Conservation (phyloP, 1,140 invertebrate genomes). For the Lordiphosa clarofinis region DNA sequence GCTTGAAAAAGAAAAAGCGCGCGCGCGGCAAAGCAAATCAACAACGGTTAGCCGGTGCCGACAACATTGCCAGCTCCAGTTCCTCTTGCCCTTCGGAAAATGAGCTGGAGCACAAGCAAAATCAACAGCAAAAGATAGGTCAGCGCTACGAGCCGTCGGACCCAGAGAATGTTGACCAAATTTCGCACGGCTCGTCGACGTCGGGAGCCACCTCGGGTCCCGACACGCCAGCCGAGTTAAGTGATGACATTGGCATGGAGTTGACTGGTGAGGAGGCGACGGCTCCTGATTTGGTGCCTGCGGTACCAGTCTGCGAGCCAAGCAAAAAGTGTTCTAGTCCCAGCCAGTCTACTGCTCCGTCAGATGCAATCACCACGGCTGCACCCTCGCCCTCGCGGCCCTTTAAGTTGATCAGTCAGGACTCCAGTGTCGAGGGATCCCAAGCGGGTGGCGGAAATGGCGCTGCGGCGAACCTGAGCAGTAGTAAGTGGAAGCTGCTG, state of each 20-base stretch:
- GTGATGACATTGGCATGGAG: constrained; percentile 82
- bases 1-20: constrained; percentile 30
- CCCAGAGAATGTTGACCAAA: constrained; percentile 8
- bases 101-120: constrained; percentile 26
- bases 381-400: background rate
- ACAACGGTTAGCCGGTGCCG: background rate
- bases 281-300: background rate
- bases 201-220: constrained; percentile 93
- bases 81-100: constrained; percentile 60
- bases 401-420: constrained; percentile 32
- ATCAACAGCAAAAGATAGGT: background rate
- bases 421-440: constrained; percentile 46
- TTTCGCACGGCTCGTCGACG: constrained; percentile 81
- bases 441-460: constrained; percentile 28
- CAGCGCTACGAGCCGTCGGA: background rate
- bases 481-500: constrained; percentile 93
- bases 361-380: background rate
- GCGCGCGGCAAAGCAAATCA: constrained; percentile 9
- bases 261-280: background rate
- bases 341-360: background rate
- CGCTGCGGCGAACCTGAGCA: constrained; percentile 46
- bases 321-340: background rate
- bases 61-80: constrained; percentile 42
- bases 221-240: constrained; percentile 88
- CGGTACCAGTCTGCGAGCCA: too few species aligned